Evolutionary conservation across 2,113 vertebrate genomes (phyloP).

Genomic region (Nothocercus nigrocapillus): DNA sequence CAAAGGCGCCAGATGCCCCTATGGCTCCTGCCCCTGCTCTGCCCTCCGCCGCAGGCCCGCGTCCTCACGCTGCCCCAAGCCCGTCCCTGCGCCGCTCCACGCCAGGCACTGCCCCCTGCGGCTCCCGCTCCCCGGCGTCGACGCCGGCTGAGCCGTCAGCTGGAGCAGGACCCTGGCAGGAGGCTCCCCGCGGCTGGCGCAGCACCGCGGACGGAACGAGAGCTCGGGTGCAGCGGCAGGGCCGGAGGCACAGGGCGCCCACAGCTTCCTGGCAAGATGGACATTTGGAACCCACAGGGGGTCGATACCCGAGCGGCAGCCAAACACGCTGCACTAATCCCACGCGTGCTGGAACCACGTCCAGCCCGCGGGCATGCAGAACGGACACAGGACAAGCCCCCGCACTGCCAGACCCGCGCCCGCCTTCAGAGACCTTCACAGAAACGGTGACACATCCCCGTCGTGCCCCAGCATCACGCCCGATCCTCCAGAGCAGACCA

Average conservation of each 20-base stretch:
- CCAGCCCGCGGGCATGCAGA: neutral
- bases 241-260: rapidly evolving
- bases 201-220: neutral
- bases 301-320: rapidly evolving
- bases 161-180: neutral
- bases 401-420: neutral
- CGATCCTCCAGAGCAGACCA: neutral
- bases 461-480: rapidly evolving
- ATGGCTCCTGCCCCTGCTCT: neutral
- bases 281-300: neutral
- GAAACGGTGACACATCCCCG: rapidly evolving
- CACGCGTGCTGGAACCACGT: neutral
- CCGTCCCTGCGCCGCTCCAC: rapidly evolving
- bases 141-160: neutral
- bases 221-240: neutral
- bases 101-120: too few relatives aligned
- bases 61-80: neutral
- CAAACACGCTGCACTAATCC: neutral
- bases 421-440: neutral
- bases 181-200: too few relatives aligned
- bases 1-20: neutral
- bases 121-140: too few relatives aligned
- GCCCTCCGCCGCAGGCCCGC: neutral
- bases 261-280: neutral
- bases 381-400: too few relatives aligned